Base-by-base conservation (phyloP, 2,888 invertebrate species). In the Thyatira batis region DNA sequence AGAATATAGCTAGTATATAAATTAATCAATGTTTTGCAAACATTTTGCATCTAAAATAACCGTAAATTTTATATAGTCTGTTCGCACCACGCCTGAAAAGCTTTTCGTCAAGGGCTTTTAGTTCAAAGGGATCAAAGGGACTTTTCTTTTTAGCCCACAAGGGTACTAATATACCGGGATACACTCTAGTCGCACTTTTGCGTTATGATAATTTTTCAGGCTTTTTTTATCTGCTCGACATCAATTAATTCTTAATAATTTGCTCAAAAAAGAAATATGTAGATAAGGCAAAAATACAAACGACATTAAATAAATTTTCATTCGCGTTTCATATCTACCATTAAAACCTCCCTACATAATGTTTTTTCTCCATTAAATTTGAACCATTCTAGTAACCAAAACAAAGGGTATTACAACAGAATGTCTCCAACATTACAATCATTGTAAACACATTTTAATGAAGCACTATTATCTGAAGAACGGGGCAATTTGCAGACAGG, bases 101-200 rank as follows among this genome's bases (percentile, higher is more conserved):
- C 69, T 70, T 72, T 71, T 67, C 69, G 70, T 70, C 67, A 67
- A 71, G 61, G 63, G 66, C 69, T 59, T 67, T 64, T 63, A 69
- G 71, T 39, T 39, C 39, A 39, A 39, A 39, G 39, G 39, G 39
- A 72, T 76, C 77, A 79, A 79, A 79, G 72, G 60, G 58, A 58
- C 68, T 71, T 71, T 63, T 63, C 65, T 69, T 68, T 64, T 67
- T 65, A 66, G 61, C 57, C 58, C 57, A 39, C 39, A 39, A 8
- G 17, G 17, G n/a, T 4, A 39, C 1, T 39, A 33, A 17, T 39
- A 33, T 33, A 33, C 39, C n/a, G 39, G 39, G 65, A 67, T 61
- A 68, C 62, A 61, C 56, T 65, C 57, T 30, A 54, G 49, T 44
- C 44, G n/a, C n/a, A n/a, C 51, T 57, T 44, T 54, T 9, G 8